Percentiles rank a stretch among this genome's conserved stretches.
Conservation (phyloP, 1,140 invertebrate genomes). For the Papilio glaucus region DNA sequence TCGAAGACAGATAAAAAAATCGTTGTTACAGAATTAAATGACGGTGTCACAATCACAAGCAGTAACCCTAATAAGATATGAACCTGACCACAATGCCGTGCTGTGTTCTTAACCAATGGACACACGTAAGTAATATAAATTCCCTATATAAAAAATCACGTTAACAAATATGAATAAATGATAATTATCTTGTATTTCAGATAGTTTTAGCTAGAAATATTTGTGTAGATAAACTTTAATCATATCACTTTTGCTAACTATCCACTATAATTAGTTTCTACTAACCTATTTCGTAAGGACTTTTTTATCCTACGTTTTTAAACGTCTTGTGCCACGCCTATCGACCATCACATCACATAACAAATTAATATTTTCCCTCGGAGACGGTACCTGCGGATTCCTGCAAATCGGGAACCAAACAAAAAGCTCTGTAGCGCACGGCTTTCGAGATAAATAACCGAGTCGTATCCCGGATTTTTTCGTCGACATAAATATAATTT, state of each 20-base stretch:
- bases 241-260: neutral
- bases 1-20: neutral
- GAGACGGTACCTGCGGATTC: constrained; percentile 68
- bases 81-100: neutral
- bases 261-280: constrained; percentile 30
- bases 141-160: neutral
- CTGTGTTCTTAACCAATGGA: neutral
- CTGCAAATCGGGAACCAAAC: constrained; percentile 69
- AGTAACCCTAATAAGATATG: neutral
- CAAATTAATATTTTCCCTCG: constrained; percentile 65
- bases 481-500: constrained; percentile 81
- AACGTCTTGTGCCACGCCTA: constrained; percentile 53
- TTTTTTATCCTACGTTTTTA: constrained; percentile 39
- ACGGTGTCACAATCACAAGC: neutral
- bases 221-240: neutral
- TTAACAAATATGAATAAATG: neutral
- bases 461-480: constrained; percentile 76
- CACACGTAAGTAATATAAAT: neutral
- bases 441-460: constrained; percentile 72
- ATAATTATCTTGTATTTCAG: neutral
- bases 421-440: constrained; percentile 73
- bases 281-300: constrained; percentile 19
- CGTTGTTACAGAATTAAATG: neutral
- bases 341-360: constrained; percentile 54
- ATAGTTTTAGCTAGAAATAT: neutral